Evolutionary conservation across 2,888 invertebrate genomes (phyloP), one percentile per base, ranked within the genome.

Genomic region (Polyommatus iphigenia): DNA sequence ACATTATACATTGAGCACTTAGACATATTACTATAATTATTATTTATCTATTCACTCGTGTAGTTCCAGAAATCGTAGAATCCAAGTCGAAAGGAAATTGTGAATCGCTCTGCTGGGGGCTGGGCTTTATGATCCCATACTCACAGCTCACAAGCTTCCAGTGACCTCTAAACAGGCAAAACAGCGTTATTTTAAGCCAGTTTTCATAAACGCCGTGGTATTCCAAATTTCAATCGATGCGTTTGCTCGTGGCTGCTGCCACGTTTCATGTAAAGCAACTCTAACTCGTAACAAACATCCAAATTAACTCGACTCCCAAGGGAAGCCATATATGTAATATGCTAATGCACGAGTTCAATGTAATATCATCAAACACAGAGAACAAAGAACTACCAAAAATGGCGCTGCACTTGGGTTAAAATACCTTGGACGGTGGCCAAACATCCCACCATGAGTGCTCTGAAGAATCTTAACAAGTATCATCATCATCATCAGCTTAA

Each of bases 371-470:
- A 72, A 41, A 41, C 36, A n/a, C 36, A 7, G 71, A 5, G 71
- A 71, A 71, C 72, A 72, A 72, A 72, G 72, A 72, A 72, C n/a
- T 72, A 41, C 72, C 67, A 67, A 72, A 72, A 72, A 72, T 41
- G 72, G 72, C 36, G 18, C n/a, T 41, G 41, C 72, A 72, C 72
- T 72, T 72, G 72, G 72, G 18, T 72, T 72, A 72, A 72, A 72
- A 72, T 72, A 72, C 72, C 41, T 72, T 72, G 72, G 72, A 72
- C 72, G 36, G 72, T 5, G 5, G 72, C 72, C 72, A 72, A 72
- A 24, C n/a, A n/a, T 72, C 72, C 36, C 72, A 41, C 36, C 72
- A 20, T 72, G 72, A 41, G 41, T 72, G 41, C 41, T 72, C 41
- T 72, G 36, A 72, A 41, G 36, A 41, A 72, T 41, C 72, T 41